These are phyloP conservation scores for Thunnus albacares DNA, from an alignment of 2,797 vertebrate species.

Conservation along the genomic window DNA sequence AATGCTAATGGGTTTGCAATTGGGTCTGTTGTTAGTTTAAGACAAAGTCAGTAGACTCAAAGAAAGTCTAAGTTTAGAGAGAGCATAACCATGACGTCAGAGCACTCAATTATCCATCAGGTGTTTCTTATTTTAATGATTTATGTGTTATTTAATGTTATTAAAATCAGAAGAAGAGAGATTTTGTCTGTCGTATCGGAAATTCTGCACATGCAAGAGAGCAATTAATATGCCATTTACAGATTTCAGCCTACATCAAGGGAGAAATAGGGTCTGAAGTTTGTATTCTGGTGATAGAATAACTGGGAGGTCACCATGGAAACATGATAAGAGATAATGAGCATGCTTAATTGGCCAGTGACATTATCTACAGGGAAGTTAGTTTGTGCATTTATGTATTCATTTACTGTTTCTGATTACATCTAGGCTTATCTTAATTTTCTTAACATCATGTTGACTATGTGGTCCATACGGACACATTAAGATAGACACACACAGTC, in stretches of 20 bases:
- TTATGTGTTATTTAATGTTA: conserved; percentile 32
- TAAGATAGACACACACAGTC: conserved; percentile 21
- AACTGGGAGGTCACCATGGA: conserved; percentile 52
- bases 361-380: conserved; percentile 38
- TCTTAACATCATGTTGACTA: conserved; percentile 11
- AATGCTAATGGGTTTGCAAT: conserved; percentile 79
- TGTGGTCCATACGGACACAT: conserved; percentile 23
- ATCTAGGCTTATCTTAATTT: conserved; percentile 24
- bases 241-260: conserved; percentile 31
- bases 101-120: conserved; percentile 49
- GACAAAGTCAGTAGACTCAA: conserved; percentile 59
- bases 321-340: conserved; percentile 45
- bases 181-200: conserved; percentile 5
- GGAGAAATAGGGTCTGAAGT: conserved; percentile 29
- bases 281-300: conserved; percentile 24
- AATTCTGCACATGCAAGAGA: conserved; percentile 27
- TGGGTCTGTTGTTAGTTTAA: conserved; percentile 76
- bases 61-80: conserved; percentile 63
- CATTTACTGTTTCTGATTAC: conserved; percentile 28
- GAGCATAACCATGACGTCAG: conserved; percentile 21
- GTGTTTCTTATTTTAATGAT: conserved; percentile 60
- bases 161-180: conserved; percentile 15
- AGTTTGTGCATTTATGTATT: conserved; percentile 11
- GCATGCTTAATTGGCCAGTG: conserved; percentile 47
- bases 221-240: conserved; percentile 54